Evolutionary conservation across 2,888 invertebrate genomes (phyloP).

Genomic region (Amiota minor): DNA sequence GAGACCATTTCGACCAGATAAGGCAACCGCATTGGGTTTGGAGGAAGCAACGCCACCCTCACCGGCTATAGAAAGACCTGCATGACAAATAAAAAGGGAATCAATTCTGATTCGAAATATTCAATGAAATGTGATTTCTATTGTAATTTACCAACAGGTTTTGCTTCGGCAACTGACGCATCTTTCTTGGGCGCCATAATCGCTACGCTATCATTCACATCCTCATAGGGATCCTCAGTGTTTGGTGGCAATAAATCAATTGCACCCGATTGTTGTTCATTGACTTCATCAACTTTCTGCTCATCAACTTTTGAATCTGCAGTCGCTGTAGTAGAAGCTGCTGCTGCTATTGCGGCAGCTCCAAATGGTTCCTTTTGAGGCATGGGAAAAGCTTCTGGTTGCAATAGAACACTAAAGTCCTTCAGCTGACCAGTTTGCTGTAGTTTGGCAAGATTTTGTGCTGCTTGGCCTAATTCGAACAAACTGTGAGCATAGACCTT

Average conservation of each 20-base stretch:
- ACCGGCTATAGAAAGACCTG: slow-evolving; percentile 79
- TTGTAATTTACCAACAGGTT: slow-evolving; percentile 78
- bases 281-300: slow-evolving; percentile 61
- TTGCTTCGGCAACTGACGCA: slow-evolving; percentile 83
- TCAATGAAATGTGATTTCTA: background rate
- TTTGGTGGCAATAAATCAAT: slow-evolving; percentile 68
- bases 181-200: slow-evolving; percentile 77
- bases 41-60: slow-evolving; percentile 82
- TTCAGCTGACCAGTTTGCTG: slow-evolving; percentile 75
- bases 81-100: slow-evolving; percentile 41
- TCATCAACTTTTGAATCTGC: slow-evolving; percentile 55
- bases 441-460: slow-evolving; percentile 76
- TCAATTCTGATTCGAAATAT: background rate
- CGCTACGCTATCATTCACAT: slow-evolving; percentile 72
- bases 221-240: slow-evolving; percentile 69
- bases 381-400: slow-evolving; percentile 64
- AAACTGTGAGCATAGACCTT: slow-evolving; percentile 77
- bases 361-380: slow-evolving; percentile 58
- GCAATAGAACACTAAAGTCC: slow-evolving; percentile 75
- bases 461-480: slow-evolving; percentile 76
- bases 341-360: slow-evolving; percentile 48
- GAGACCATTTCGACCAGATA: slow-evolving; percentile 80
- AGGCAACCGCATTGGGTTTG: slow-evolving; percentile 81
- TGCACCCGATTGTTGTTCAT: slow-evolving; percentile 60
- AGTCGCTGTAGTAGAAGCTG: background rate